Evolutionary conservation across 2,888 invertebrate species (phyloP), one percentile per base, ranked within the genome.

Genomic region (Drosophila mercatorum): DNA sequence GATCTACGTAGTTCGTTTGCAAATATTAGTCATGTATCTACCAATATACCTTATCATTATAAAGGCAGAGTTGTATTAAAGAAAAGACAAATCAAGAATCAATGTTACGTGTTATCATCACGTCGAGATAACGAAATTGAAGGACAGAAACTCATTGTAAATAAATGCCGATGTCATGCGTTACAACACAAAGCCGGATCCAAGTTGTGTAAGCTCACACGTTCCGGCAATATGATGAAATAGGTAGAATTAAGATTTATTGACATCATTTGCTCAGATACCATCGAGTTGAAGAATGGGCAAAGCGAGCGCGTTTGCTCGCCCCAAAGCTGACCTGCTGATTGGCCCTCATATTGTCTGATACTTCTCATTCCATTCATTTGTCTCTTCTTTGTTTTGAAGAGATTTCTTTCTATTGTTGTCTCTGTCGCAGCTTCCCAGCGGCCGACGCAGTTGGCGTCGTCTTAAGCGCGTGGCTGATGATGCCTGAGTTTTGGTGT

Each of bases 381-480:
- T 31, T 38, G 22, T 66, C 44, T 67, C 56, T 38, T 38, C 8
- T 66, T 40, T 63, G 59, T 22, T 72, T 56, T 56, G 38, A 43
- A 46, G 3, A 14, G 52, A 55, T 56, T 62, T 34, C 26, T 5
- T 34, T 12, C 1, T 60, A 31, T 63, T 64, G 47, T 46, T 57
- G 41, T 52, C 52, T 51, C 51, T 22, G 12, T 17, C 44, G 36
- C 53, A 67, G 61, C 60, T 22, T 64, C 63, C 47, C 67, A 55
- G 64, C 49, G 68, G 80, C 68, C 87, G 84, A 71, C 78, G 72
- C 3, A 63, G 59, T 78, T 44, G 38, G 57, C 78, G 70, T 63
- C 74, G 59, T 81, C 75, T 83, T 70, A 10, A 47, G 36, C 70
- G 61, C 60, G 81, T 68, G 78, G 82, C 78, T 70, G 58, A 28